A percentile compares a stretch with the other conserved stretches of the same genome.
These are phyloP conservation scores for Orthonevra nobilis DNA, from an alignment of 2,888 invertebrate species.

Conservation along the genomic window DNA sequence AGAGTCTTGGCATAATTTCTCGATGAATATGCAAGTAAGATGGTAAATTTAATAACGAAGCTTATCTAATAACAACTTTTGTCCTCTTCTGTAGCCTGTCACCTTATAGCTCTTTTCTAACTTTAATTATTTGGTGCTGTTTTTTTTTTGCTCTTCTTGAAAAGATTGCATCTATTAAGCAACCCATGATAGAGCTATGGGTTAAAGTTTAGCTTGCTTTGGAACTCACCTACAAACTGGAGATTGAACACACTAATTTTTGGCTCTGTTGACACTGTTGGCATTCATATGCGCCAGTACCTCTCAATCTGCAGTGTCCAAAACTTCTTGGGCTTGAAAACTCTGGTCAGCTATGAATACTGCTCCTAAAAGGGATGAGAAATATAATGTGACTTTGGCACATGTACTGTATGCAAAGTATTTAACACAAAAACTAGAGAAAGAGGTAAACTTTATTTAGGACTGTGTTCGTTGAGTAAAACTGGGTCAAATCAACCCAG, in stretches of 20 bases:
- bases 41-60: conserved; percentile 60
- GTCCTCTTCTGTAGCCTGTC: conserved; percentile 44
- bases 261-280: conserved; percentile 96
- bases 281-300: conserved; percentile 95
- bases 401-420: conserved; percentile 42
- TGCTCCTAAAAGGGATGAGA: conserved; percentile 78
- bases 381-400: conserved; percentile 56
- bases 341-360: conserved; percentile 95
- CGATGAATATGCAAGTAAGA: conserved; percentile 61
- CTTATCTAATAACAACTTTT: conserved; percentile 49
- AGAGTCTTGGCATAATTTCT: conserved; percentile 52
- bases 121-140: too few species aligned
- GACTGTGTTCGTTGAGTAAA: conserved; percentile 8
- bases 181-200: too few species aligned
- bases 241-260: conserved; percentile 96
- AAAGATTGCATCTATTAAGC: too few species aligned
- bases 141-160: too few species aligned
- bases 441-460: conserved; percentile 9
- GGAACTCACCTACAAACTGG: conserved; percentile 94
- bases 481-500: conserved; percentile 59
- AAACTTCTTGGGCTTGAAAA: conserved; percentile 85
- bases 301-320: conserved; percentile 95
- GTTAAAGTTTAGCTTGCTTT: too few species aligned
- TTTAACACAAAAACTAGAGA: conserved; percentile 3
- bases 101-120: conserved; percentile 9